Evolutionary conservation across 2,113 vertebrate genomes (phyloP).

Genomic region (Ondatra zibethicus): DNA sequence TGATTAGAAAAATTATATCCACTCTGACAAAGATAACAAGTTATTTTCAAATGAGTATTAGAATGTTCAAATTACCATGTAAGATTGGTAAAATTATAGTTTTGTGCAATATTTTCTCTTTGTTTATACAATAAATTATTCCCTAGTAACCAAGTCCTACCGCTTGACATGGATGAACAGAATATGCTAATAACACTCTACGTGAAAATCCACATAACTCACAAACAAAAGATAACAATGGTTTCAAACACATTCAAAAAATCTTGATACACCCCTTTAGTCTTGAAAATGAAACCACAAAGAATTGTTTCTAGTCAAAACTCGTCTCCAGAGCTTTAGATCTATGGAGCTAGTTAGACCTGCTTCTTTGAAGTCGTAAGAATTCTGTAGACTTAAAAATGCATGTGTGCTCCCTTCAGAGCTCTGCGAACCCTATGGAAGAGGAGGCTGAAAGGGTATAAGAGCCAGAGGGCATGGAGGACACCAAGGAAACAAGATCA

Average conservation of each 20-base stretch:
- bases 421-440: background rate
- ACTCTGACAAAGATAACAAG: background rate
- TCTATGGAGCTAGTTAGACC: background rate
- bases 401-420: background rate
- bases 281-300: background rate
- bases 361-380: background rate
- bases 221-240: background rate
- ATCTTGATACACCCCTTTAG: too few species aligned
- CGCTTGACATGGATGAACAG: rapidly evolving
- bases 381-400: background rate
- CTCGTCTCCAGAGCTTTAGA: background rate
- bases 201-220: background rate
- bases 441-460: background rate
- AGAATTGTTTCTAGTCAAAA: background rate
- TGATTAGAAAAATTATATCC: background rate
- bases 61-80: background rate
- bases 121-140: background rate
- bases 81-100: background rate
- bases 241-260: background rate
- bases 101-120: background rate
- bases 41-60: background rate
- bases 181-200: background rate
- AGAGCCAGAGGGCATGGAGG: background rate
- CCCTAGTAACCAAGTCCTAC: background rate
- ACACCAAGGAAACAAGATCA: background rate